Evolutionary conservation across 2,113 vertebrate genomes (phyloP).

Genomic region (Dipodomys spectabilis): DNA sequence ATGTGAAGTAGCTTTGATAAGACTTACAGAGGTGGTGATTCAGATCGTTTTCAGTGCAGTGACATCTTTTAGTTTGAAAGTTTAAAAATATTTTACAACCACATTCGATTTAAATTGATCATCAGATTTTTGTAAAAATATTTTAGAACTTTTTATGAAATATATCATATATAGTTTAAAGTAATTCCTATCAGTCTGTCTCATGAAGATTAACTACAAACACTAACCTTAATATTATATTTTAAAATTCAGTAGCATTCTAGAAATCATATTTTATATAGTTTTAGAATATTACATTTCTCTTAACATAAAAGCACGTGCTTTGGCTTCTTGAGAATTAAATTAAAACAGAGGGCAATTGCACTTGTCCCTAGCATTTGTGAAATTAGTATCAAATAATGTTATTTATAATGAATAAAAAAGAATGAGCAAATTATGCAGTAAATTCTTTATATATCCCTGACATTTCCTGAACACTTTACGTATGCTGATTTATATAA

Average conservation of each 20-base stretch:
- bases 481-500: neutral
- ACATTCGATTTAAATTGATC: neutral
- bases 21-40: neutral
- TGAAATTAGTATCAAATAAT: neutral
- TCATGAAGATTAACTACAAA: slow-evolving; percentile 47
- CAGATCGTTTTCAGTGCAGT: neutral
- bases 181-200: neutral
- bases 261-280: neutral
- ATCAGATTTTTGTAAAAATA: slow-evolving; percentile 18
- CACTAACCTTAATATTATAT: slow-evolving; percentile 17
- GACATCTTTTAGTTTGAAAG: slow-evolving; percentile 4
- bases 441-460: neutral
- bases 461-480: neutral
- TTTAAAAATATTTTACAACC: neutral
- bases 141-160: neutral
- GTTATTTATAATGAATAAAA: too few relatives aligned
- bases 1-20: slow-evolving; percentile 25
- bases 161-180: neutral
- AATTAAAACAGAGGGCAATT: neutral
- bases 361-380: neutral
- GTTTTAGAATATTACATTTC: slow-evolving; percentile 17
- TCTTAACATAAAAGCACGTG: neutral
- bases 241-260: neutral
- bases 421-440: too few relatives aligned
- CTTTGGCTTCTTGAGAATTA: neutral